Base-by-base conservation (phyloP, 2,797 vertebrate species). In the Anguilla obscura region DNA sequence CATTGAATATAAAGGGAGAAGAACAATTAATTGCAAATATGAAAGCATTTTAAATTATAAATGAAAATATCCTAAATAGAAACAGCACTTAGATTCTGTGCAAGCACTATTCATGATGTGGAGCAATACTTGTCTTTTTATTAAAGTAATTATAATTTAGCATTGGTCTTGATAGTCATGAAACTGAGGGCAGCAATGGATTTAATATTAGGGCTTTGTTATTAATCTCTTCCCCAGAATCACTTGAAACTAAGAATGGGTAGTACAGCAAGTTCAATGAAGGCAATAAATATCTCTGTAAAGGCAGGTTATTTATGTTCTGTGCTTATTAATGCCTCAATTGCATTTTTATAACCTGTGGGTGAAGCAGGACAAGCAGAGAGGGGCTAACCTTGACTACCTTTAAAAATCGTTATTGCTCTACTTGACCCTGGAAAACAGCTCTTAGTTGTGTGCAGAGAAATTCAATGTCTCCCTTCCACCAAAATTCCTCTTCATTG, bases 181-280 rank as follows among this genome's bases (percentile, higher is more conserved):
- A 21, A 50, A 27, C 45, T 48, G 36, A 24, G 40, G 45, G 9
- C 63, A 71, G 24, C 63, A 69, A 71, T 86, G 24, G 63, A 69
- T 86, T 86, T 71, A 52, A 86, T 45, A 16, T 69, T 8, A 69
- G 8, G 10, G 63, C 63, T 48, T 24, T 74, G 63, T 71, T 69
- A 86, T 86, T 52, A n/a, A 86, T 86, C n/a, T 63, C 9, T 52
- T 40, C 7, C 33, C n/a, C 33, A 66, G 58, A 63, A 85, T 40
- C 54, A 40, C 58, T 1, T 85, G 69, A 69, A 63, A 50, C 48
- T 86, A 16, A 50, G n/a, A 86, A 84, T 86, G 54, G 60, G 45
- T 52, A 60, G 36, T 24, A 24, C 27, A 30, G 56, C 14, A 60
- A 63, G 58, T 16, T 45, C 71, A 76, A 71, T 21, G 5, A 60